Evolutionary conservation across 30 jellyfish, hydroid and myxozoan species (phyloP).

Genomic region (Aurelia aurita): DNA sequence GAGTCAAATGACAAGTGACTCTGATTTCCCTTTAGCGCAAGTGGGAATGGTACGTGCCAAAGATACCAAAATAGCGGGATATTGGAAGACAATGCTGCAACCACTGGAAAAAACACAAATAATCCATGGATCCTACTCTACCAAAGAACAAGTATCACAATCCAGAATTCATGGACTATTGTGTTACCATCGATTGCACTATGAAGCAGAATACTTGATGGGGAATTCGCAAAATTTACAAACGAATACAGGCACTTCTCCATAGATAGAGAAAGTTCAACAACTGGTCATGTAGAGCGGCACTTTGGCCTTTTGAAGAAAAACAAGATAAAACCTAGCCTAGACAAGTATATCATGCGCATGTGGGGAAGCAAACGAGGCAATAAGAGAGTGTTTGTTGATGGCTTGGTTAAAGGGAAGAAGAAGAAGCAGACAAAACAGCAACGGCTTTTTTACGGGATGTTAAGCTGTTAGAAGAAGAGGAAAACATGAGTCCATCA

Average conservation of each 20-base stretch:
- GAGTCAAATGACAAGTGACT: too few species aligned
- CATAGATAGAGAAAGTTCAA: background rate
- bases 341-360: background rate
- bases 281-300: slow-evolving; percentile 11
- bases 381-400: background rate
- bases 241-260: background rate
- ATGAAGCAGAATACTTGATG: too few species aligned
- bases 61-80: background rate
- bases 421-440: background rate
- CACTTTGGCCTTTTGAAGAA: background rate
- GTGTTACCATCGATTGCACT: too few species aligned
- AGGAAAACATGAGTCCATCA: background rate
- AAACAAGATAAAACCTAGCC: background rate
- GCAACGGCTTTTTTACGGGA: background rate
- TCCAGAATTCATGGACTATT: too few species aligned
- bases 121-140: background rate
- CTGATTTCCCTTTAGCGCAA: too few species aligned
- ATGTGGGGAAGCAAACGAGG: background rate
- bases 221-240: slow-evolving; percentile 1
- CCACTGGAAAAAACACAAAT: background rate
- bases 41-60: background rate
- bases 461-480: background rate
- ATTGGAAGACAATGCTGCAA: background rate
- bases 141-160: too few species aligned
- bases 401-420: background rate